phyloP scores from a whole-genome alignment of 2,113 vertebrate genomes.

The Uria aalge region DNA sequence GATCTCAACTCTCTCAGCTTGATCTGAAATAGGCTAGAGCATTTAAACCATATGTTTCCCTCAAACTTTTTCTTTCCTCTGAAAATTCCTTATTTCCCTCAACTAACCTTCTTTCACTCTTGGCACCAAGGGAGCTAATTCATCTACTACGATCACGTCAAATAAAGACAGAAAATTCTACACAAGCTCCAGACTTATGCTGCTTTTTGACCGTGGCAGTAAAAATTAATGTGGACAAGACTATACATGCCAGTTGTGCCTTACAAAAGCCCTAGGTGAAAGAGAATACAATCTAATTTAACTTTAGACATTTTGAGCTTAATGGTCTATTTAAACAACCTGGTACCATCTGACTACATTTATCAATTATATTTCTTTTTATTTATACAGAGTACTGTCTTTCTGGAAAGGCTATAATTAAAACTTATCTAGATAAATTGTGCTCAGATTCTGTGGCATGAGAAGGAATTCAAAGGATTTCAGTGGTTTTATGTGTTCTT shows the following conservation, averaged over 20 bases:
- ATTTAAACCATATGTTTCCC: slow-evolving; percentile 89
- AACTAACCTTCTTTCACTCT: slow-evolving; percentile 71
- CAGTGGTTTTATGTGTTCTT: not conserved
- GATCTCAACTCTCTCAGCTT: slow-evolving; percentile 90
- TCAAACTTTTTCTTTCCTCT: slow-evolving; percentile 74
- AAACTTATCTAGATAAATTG: slow-evolving; percentile 52
- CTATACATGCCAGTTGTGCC: slow-evolving; percentile 60
- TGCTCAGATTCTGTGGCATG: not conserved
- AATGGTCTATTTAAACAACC: slow-evolving; percentile 64
- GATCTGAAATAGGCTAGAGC: slow-evolving; percentile 83
- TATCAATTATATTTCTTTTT: slow-evolving; percentile 66
- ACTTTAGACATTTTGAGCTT: slow-evolving; percentile 57
- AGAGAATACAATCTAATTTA: slow-evolving; percentile 62
- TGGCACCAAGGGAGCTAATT: slow-evolving; percentile 71
- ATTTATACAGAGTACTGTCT: slow-evolving; percentile 38
- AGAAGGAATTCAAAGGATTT: slow-evolving; percentile 36
- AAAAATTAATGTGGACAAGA: slow-evolving; percentile 75
- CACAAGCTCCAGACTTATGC: slow-evolving; percentile 60
- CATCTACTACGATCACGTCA: slow-evolving; percentile 60
- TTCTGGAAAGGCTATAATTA: slow-evolving; percentile 54
- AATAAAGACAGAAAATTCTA: slow-evolving; percentile 71
- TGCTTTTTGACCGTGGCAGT: slow-evolving; percentile 66
- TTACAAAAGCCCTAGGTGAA: slow-evolving; percentile 59
- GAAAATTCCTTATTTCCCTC: slow-evolving; percentile 76
- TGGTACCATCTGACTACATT: slow-evolving; percentile 55